Evolutionary conservation across 1,140 invertebrate species (phyloP).

Genomic region (Bombus breviceps): DNA sequence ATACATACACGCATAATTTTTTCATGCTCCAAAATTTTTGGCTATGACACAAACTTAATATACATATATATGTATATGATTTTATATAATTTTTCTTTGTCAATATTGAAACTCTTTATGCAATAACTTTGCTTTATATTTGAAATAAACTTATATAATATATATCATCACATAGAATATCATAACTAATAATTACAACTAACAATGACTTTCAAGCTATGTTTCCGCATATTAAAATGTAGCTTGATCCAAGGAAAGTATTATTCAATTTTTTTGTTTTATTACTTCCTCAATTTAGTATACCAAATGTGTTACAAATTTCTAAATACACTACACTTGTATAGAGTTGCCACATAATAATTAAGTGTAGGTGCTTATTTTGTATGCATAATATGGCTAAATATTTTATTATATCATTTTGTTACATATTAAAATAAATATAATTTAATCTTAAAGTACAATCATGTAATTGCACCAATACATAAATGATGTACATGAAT

Average conservation of each 20-base stretch:
- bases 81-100: constrained; percentile 44
- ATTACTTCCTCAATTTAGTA: neutral
- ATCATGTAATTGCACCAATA: constrained; percentile 16
- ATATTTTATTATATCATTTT: constrained; percentile 26
- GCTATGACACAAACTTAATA: constrained; percentile 1
- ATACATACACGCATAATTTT: constrained; percentile 21
- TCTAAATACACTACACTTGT: constrained; percentile 3
- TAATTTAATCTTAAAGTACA: neutral
- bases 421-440: neutral
- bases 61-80: constrained; percentile 27
- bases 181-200: constrained; percentile 20
- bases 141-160: constrained; percentile 58
- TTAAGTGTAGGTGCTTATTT: constrained; percentile 22
- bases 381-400: constrained; percentile 11
- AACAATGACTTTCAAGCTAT: constrained; percentile 28
- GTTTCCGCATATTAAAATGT: neutral
- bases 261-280: neutral
- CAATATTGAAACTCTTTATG: constrained; percentile 19
- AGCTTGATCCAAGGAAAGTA: neutral
- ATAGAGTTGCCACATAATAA: neutral
- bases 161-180: constrained; percentile 24
- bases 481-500: neutral
- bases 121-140: constrained; percentile 48
- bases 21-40: neutral
- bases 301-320: constrained; percentile 20